Evolutionary conservation across 2,797 vertebrate species (phyloP).

Genomic region (Myoxocephalus aenaeus): DNA sequence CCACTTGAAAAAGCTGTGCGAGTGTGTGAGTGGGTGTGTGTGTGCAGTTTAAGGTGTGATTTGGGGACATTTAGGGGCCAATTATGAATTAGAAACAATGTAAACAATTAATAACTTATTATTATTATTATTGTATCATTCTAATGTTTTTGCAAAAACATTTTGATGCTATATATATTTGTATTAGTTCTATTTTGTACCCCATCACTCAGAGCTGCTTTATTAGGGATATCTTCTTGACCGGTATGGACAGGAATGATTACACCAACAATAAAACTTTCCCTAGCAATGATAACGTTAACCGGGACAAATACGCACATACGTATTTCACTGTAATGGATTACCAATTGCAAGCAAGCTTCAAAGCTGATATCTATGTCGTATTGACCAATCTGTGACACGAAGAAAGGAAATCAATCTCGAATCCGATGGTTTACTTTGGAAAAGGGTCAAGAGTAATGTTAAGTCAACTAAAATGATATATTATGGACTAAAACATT

Average conservation of each 20-base stretch:
- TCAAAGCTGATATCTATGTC: not conserved
- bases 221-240: not conserved
- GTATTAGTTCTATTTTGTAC: no score
- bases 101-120: no score
- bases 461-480: not conserved
- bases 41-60: not conserved
- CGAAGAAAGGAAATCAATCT: not conserved
- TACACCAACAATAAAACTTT: not conserved
- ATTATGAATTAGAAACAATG: not conserved
- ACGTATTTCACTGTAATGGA: not conserved
- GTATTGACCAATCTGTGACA: not conserved
- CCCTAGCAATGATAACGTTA: not conserved
- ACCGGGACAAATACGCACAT: not conserved
- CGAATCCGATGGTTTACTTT: not conserved
- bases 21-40: not conserved
- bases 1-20: not conserved
- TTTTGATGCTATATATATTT: not conserved
- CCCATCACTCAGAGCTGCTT: not conserved
- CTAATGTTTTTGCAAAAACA: not conserved
- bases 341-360: not conserved
- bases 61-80: not conserved
- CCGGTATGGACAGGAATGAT: not conserved
- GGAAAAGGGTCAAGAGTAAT: no score
- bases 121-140: no score
- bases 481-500: not conserved